These are phyloP conservation scores for Hippotragus niger DNA, from an alignment of 2,113 vertebrate genomes.

Conservation along the genomic window DNA sequence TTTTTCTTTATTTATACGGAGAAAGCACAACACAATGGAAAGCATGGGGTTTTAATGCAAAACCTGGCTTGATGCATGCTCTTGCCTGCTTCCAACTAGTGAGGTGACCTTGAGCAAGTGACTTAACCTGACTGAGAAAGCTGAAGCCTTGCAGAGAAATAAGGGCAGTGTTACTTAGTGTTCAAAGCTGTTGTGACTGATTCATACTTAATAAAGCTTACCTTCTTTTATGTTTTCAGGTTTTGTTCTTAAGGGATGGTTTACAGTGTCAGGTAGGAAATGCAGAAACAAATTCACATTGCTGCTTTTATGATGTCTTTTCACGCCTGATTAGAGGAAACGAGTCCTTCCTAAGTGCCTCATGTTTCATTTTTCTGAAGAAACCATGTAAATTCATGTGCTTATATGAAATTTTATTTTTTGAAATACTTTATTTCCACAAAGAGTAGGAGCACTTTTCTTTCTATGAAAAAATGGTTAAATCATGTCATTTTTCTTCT, in stretches of 20 bases:
- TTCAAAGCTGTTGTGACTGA: background rate
- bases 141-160: background rate
- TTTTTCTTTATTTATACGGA: background rate
- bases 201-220: background rate
- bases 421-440: background rate
- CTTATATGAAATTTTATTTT: background rate
- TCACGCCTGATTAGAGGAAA: background rate
- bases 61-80: background rate
- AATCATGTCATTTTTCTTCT: conserved; percentile 10
- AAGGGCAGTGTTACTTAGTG: conserved; percentile 6
- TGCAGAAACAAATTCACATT: background rate
- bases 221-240: background rate
- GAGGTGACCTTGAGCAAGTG: conserved; percentile 42
- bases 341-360: background rate
- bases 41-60: background rate
- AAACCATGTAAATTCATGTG: background rate
- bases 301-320: background rate
- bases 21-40: background rate
- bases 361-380: background rate
- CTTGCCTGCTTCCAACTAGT: background rate
- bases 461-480: background rate
- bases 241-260: conserved; percentile 8
- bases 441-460: background rate
- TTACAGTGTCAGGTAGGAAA: background rate
- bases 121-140: conserved; percentile 36